Evolutionary conservation across 2,888 invertebrate genomes (phyloP).

Genomic region (Hemistola chrysoprasaria): DNA sequence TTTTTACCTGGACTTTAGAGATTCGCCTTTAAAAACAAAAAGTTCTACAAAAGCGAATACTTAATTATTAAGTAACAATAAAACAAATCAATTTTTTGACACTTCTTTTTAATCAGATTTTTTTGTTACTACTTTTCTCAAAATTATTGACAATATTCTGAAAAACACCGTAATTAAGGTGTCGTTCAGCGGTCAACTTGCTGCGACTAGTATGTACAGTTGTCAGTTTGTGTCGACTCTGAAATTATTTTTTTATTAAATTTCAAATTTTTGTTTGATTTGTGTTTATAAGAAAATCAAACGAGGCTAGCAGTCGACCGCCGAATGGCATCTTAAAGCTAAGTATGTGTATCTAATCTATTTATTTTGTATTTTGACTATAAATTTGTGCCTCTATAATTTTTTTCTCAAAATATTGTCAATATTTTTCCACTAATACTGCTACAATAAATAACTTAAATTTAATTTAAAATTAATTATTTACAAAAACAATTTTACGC

Average conservation of each 20-base stretch:
- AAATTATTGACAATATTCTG: conserved; percentile 37
- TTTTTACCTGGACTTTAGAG: too few relatives aligned
- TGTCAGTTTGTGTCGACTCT: too few relatives aligned
- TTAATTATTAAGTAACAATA: conserved; percentile 12
- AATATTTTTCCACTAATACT: conserved; percentile 66
- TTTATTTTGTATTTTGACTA: conserved; percentile 7
- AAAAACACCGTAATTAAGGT: conserved; percentile 20
- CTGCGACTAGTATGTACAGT: too few relatives aligned
- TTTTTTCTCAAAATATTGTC: conserved; percentile 45
- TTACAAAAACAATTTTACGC: conserved; percentile 44
- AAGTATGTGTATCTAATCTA: conserved; percentile 5
- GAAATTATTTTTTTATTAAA: too few relatives aligned
- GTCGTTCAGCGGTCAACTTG: too few relatives aligned
- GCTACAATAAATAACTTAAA: conserved; percentile 81
- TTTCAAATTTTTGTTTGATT: too few relatives aligned
- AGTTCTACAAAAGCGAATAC: not conserved
- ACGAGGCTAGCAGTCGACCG: too few relatives aligned
- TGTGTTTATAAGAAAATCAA: too few relatives aligned
- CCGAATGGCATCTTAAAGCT: too few relatives aligned
- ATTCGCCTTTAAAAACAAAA: too few relatives aligned
- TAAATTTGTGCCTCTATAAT: conserved; percentile 5
- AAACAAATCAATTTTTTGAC: conserved; percentile 41
- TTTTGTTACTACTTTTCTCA: conserved; percentile 59
- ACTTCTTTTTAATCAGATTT: conserved; percentile 60
- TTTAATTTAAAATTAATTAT: conserved; percentile 37